Conservation (phyloP, 2,797 vertebrate genomes). For the Siniperca obscura region DNA sequence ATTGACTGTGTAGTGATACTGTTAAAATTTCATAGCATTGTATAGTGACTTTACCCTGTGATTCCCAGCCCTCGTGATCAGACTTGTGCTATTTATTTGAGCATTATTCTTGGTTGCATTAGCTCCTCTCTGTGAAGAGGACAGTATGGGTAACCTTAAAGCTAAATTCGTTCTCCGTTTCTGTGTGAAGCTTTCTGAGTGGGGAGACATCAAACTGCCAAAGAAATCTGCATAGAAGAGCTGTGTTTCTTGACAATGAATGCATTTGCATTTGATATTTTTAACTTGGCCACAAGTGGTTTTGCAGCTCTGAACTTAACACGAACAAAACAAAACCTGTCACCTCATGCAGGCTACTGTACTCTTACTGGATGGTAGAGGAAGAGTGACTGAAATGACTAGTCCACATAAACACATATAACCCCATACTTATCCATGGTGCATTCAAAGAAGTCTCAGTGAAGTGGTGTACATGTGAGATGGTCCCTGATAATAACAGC, state of each 20-base stretch:
- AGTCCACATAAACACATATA: neutral
- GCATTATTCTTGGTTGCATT: neutral
- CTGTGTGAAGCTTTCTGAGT: neutral
- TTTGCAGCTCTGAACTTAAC: conserved; percentile 1
- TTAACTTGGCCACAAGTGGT: neutral
- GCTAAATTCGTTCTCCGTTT: neutral
- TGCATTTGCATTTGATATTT: conserved; percentile 13
- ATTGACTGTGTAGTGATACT: neutral
- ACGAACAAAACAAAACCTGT: conserved; percentile 3
- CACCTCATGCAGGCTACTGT: neutral
- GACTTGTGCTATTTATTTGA: neutral
- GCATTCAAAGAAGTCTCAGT: conserved; percentile 13
- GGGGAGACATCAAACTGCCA: neutral
- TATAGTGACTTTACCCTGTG: neutral
- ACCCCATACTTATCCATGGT: neutral
- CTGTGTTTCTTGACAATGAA: neutral
- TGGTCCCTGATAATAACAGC: neutral
- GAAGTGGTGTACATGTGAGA: conserved; percentile 17
- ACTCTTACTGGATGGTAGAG: neutral
- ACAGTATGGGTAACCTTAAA: no score
- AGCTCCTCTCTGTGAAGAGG: neutral
- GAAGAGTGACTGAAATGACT: neutral
- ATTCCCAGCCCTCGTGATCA: neutral
- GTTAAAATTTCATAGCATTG: neutral
- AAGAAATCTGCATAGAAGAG: neutral